phyloP scores from a whole-genome alignment of 2,797 vertebrate genomes.

The Siniperca undulata region DNA sequence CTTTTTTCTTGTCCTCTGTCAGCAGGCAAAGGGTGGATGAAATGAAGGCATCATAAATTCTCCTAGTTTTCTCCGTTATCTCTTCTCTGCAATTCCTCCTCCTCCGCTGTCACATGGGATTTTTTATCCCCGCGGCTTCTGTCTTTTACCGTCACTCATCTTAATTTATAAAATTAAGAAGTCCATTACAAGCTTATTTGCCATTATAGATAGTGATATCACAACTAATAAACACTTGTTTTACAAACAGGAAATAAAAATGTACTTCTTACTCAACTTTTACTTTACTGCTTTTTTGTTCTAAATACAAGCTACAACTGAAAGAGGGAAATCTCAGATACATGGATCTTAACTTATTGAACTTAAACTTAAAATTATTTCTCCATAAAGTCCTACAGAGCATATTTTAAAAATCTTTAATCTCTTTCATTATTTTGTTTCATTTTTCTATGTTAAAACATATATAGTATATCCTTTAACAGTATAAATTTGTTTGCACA shows the following conservation, averaged over 20 bases:
- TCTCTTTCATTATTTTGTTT: no score
- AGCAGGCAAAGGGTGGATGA: conserved; percentile 63
- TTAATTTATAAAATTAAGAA: not conserved
- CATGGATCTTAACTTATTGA: not conserved
- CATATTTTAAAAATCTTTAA: no score
- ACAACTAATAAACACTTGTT: not conserved
- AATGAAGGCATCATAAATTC: conserved; percentile 55
- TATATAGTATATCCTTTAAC: not conserved
- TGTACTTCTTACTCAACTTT: not conserved
- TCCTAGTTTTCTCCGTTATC: conserved; percentile 43
- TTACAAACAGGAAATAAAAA: not conserved
- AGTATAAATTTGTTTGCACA: no score
- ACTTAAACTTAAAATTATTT: not conserved
- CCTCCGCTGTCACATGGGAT: conserved; percentile 33
- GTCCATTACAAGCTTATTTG: not conserved
- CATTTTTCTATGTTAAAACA: no score
- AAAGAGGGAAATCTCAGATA: conserved; percentile 6
- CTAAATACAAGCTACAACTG: not conserved
- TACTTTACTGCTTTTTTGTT: not conserved
- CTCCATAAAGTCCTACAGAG: not conserved
- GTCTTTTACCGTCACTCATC: not conserved
- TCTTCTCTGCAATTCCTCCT: conserved; percentile 18
- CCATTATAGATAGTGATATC: not conserved
- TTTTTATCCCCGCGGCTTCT: not conserved
- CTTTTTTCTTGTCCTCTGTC: conserved; percentile 45